Evolutionary conservation across 2,888 invertebrate species (phyloP).

Genomic region (Napeogenes inachia): DNA sequence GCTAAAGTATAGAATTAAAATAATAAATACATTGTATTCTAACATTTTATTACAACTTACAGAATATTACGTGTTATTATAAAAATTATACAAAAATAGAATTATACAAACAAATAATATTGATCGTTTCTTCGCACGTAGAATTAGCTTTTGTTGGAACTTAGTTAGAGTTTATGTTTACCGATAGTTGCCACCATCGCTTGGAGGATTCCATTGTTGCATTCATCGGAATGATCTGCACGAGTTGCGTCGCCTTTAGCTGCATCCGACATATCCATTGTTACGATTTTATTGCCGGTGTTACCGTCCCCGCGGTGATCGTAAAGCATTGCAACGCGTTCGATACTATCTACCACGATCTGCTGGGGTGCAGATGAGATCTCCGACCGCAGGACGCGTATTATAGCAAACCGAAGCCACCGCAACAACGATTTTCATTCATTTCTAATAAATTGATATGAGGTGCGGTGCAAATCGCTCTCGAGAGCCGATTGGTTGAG

Average conservation of each 20-base stretch:
- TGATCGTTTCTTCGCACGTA: slow-evolving; percentile 13
- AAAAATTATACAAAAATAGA: slow-evolving; percentile 34
- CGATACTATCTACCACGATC: slow-evolving; percentile 66
- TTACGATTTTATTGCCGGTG: slow-evolving; percentile 75
- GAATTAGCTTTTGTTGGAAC: slow-evolving; percentile 49
- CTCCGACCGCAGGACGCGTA: slow-evolving; percentile 66
- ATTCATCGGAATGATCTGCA: slow-evolving; percentile 71
- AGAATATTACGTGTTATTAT: slow-evolving; percentile 48
- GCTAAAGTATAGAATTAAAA: slow-evolving; percentile 16
- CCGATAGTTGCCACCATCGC: slow-evolving; percentile 71
- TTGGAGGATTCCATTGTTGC: slow-evolving; percentile 72
- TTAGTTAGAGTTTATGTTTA: slow-evolving; percentile 56
- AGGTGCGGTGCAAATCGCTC: slow-evolving; percentile 50
- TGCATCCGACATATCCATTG: slow-evolving; percentile 74
- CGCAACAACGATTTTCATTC: slow-evolving; percentile 73
- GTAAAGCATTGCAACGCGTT: slow-evolving; percentile 68
- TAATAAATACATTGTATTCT: background rate
- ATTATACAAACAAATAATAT: slow-evolving; percentile 25
- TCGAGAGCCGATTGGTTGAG: slow-evolving; percentile 64
- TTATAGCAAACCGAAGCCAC: slow-evolving; percentile 68
- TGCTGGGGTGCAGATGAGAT: slow-evolving; percentile 60
- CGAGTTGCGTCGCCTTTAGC: slow-evolving; percentile 69
- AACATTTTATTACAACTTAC: too few relatives aligned
- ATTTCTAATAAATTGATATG: slow-evolving; percentile 76
- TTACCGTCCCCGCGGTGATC: slow-evolving; percentile 70